These are phyloP conservation scores for Hippocampus abdominalis DNA, from an alignment of 2,113 vertebrate species.

Conservation along the genomic window DNA sequence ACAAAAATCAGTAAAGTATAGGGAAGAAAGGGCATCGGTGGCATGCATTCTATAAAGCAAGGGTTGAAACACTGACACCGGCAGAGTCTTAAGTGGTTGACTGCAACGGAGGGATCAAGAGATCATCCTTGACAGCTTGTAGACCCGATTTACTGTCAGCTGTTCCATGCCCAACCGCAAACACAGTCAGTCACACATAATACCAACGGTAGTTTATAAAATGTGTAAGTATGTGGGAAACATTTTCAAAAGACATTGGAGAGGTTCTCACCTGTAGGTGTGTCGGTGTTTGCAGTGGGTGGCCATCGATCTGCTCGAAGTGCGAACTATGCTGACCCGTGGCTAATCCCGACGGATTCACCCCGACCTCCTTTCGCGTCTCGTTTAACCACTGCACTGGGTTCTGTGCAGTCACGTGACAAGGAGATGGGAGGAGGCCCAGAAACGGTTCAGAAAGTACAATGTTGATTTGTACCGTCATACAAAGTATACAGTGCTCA, in stretches of 20 bases:
- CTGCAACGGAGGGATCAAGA: conserved; percentile 52
- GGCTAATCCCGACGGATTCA: conserved; percentile 60
- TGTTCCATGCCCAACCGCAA: not conserved
- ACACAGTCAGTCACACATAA: not conserved
- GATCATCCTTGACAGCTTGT: conserved; percentile 49
- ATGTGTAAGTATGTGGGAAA: not conserved
- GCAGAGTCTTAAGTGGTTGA: conserved; percentile 25
- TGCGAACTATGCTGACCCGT: conserved; percentile 15
- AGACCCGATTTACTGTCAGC: conserved; percentile 14
- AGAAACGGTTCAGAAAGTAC: not conserved
- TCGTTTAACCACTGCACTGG: conserved; percentile 28
- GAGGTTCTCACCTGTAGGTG: conserved; percentile 37
- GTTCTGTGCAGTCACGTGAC: conserved; percentile 55
- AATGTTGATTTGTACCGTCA: not conserved
- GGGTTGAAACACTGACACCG: conserved; percentile 19
- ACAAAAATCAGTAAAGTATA: not conserved
- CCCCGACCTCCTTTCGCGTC: conserved; percentile 6
- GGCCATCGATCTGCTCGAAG: conserved; percentile 17
- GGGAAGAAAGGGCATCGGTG: not conserved
- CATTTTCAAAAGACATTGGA: not conserved
- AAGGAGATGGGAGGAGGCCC: conserved; percentile 5
- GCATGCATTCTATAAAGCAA: not conserved
- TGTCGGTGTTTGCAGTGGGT: conserved; percentile 10
- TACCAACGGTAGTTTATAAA: not conserved
- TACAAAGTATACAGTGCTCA: not conserved